These are phyloP conservation scores for Emmelina monodactyla DNA, from an alignment of 2,888 invertebrate genomes.

Conservation along the genomic window DNA sequence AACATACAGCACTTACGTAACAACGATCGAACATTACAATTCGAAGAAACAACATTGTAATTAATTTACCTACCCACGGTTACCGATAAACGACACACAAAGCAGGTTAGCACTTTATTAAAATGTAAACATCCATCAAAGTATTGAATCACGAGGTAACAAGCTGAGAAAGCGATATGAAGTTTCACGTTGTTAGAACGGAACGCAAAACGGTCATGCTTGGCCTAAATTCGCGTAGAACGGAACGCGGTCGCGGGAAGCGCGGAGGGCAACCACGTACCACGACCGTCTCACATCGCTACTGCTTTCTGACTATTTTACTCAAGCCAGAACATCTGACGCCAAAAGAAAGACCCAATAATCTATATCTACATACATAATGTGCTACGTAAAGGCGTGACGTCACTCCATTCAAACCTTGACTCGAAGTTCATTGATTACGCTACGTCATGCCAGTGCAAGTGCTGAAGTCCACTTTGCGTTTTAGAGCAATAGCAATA, in stretches of 20 bases:
- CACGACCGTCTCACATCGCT: slow-evolving; percentile 62
- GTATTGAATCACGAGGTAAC: slow-evolving; percentile 24
- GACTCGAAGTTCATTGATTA: background rate
- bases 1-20: no score
- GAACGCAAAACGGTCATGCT: slow-evolving; percentile 32
- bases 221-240: slow-evolving; percentile 49
- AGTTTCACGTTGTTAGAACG: slow-evolving; percentile 23
- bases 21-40: no score
- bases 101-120: no score
- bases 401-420: slow-evolving; percentile 49
- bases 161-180: slow-evolving; percentile 19
- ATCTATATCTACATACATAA: slow-evolving; percentile 26
- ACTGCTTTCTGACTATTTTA: slow-evolving; percentile 53
- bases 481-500: no score
- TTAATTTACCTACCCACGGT: no score
- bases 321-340: slow-evolving; percentile 40
- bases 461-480: no score
- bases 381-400: slow-evolving; percentile 33
- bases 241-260: slow-evolving; percentile 42
- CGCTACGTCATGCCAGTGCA: no score
- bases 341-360: slow-evolving; percentile 53
- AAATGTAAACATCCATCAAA: no score
- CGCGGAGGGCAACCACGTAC: slow-evolving; percentile 32
- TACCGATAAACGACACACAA: no score
- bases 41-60: no score